phyloP scores from a whole-genome alignment of 2,113 vertebrate species.

The Heptranchias perlo region DNA sequence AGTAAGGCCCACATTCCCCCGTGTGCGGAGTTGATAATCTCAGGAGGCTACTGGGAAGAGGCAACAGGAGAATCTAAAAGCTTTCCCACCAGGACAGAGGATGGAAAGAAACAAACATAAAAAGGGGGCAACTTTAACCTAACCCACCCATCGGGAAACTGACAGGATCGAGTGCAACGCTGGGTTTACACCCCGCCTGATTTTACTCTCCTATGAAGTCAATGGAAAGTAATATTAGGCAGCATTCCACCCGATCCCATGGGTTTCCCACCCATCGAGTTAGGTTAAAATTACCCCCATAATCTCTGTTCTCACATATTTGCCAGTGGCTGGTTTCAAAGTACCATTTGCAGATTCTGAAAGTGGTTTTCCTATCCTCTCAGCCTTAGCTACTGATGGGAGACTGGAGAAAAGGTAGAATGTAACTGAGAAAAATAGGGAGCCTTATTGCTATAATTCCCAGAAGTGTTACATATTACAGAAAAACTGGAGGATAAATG shows the following conservation, averaged over 20 bases:
- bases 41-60: background rate
- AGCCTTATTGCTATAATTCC: background rate
- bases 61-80: background rate
- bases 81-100: background rate
- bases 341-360: background rate
- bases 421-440: conserved; percentile 18
- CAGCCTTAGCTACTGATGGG: background rate
- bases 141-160: background rate
- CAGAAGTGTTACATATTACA: background rate
- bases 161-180: no score
- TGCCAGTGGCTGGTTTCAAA: background rate
- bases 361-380: background rate
- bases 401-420: background rate
- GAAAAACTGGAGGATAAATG: background rate
- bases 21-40: no score
- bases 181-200: background rate
- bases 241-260: background rate
- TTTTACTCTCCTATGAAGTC: background rate
- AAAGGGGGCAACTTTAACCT: background rate
- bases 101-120: background rate
- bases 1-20: background rate
- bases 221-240: background rate
- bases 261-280: background rate
- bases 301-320: background rate
- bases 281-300: background rate